Base-by-base conservation (phyloP, 2,888 invertebrate species). In the Trachelus troglodyta region DNA sequence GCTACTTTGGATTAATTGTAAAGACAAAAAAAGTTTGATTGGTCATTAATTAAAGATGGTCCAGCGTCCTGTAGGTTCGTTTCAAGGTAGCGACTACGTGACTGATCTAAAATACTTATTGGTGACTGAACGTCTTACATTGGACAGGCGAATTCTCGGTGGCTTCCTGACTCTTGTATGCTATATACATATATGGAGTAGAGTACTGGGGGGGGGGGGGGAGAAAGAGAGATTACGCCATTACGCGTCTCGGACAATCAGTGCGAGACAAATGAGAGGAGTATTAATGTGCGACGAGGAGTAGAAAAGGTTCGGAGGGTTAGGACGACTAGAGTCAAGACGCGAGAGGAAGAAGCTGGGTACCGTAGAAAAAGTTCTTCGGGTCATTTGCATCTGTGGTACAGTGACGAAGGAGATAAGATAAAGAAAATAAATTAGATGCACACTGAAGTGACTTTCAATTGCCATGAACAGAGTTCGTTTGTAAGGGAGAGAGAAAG, bases 251-350 rank as follows among this genome's bases (percentile, higher is more conserved):
- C 82, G 84, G 83, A 87, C 89, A 89, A 90, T 90, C 90, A 89
- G 89, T 87, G 87, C 84, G 86, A 86, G 87, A 89, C 87, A 88
- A 90, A 88, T 87, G 88, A 86, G 85, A 86, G 86, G 90, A 90
- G 89, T 90, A 90, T 89, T 87, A 87, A 90, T 89, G 79, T 68
- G 69, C 12, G 34, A n/a, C 34, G 69, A 56, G 74, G 76, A 73
- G 73, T 35, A 74, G 69, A 33, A 71, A 23, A 34, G 35, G n/a
- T 23, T 71, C 31, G 12, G 34, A 34, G 34, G 34, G n/a, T 33
- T 12, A 74, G 56, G 75, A 34, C 33, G 76, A 73, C 73, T n/a
- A 73, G 76, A 76, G 79, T 69, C 40, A 76, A 68, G 73, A 35
- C 6, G 68, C 33, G 30, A 6, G 69, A 15, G 30, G 74, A 4